A percentile compares a stretch with the other conserved stretches of the same genome.
Evolutionary conservation across 2,797 vertebrate species (phyloP).

Genomic region (Erithacus rubecula): DNA sequence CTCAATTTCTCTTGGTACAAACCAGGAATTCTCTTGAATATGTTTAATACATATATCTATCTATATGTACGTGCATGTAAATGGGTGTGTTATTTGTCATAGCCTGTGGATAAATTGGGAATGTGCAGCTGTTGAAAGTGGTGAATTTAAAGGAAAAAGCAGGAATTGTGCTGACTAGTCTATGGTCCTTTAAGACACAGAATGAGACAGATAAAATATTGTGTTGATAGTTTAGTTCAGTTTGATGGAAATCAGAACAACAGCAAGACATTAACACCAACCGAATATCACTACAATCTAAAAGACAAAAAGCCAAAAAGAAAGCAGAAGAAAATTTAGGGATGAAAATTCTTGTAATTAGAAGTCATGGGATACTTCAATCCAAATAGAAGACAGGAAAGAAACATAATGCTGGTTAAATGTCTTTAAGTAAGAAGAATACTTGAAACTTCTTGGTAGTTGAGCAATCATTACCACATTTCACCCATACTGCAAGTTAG

Average conservation of each 20-base stretch:
- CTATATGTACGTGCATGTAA: accelerated
- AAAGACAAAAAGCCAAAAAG: neutral
- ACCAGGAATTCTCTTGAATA: neutral
- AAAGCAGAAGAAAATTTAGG: neutral
- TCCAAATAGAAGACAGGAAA: neutral
- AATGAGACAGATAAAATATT: neutral
- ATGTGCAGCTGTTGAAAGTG: neutral
- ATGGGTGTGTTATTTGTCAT: neutral
- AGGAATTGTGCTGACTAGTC: neutral
- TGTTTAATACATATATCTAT: neutral
- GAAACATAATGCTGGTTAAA: neutral
- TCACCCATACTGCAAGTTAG: neutral
- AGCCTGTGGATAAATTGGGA: neutral
- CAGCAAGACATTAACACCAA: neutral
- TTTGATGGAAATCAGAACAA: neutral
- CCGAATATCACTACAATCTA: neutral
- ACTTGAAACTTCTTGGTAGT: neutral
- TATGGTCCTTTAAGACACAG: neutral
- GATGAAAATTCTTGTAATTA: neutral
- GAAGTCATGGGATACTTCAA: neutral
- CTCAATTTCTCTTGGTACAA: neutral
- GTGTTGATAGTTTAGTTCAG: neutral
- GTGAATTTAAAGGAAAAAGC: neutral
- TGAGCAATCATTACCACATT: neutral
- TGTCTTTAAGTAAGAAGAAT: neutral